A percentile compares a stretch with the other conserved stretches of the same genome.
Evolutionary conservation across 2,797 vertebrate species (phyloP).

Genomic region (Trachops cirrhosus): DNA sequence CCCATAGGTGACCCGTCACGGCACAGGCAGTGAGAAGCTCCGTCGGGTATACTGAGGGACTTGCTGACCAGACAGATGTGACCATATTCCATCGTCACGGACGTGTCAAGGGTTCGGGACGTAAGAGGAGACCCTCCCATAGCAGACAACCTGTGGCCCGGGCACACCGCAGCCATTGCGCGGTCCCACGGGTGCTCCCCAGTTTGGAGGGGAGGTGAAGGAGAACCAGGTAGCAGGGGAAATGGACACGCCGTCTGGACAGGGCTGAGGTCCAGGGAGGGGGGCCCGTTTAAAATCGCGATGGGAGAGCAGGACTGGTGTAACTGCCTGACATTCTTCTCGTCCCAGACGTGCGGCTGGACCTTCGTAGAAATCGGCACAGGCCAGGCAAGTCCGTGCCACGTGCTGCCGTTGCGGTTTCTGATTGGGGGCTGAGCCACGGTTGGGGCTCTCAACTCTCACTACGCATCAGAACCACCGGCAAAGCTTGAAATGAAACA

Average conservation of each 20-base stretch:
- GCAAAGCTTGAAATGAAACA: background rate
- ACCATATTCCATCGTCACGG: too few relatives aligned
- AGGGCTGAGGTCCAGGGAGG: background rate
- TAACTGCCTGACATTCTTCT: background rate
- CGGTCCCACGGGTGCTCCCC: background rate
- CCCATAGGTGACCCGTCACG: rapidly evolving
- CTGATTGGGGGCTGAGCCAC: background rate
- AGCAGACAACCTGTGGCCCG: too few relatives aligned
- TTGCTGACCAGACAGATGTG: too few relatives aligned
- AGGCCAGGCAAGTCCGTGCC: background rate
- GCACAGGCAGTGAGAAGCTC: background rate
- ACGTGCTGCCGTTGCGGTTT: background rate
- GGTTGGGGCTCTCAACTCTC: background rate
- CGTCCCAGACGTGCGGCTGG: background rate
- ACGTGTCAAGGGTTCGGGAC: too few relatives aligned
- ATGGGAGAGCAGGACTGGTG: background rate
- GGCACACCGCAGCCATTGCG: background rate
- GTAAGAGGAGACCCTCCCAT: background rate
- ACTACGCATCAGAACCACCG: background rate
- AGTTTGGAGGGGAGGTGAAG: background rate
- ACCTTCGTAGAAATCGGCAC: background rate
- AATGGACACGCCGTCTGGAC: background rate
- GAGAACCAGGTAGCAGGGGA: background rate
- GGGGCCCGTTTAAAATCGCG: background rate
- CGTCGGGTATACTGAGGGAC: rapidly evolving